Evolutionary conservation across 2,113 vertebrate species (phyloP).

Genomic region (Drymodes brunneopygia): DNA sequence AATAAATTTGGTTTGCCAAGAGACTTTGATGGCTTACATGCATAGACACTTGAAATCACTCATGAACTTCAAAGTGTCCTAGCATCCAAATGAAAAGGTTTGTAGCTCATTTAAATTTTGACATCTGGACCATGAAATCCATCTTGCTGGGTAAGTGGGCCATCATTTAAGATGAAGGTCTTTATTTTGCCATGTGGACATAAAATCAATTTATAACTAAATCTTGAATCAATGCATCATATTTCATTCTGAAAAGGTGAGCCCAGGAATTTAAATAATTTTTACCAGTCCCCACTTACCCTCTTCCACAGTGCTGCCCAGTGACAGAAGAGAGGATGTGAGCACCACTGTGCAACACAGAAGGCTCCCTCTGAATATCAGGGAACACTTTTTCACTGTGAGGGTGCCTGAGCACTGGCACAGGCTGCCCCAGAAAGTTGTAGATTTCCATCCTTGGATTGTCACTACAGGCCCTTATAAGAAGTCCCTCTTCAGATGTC

Average conservation of each 20-base stretch:
- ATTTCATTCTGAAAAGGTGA: background rate
- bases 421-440: background rate
- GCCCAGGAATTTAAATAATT: background rate
- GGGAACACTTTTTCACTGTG: background rate
- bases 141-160: background rate
- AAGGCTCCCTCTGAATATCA: background rate
- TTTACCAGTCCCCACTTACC: background rate
- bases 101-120: background rate
- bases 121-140: background rate
- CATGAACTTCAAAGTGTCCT: background rate
- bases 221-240: background rate
- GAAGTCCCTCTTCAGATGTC: background rate
- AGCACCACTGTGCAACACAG: background rate
- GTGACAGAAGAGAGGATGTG: background rate
- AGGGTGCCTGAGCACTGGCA: background rate
- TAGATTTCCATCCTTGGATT: background rate
- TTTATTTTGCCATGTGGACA: background rate
- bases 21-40: background rate
- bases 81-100: background rate
- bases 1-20: background rate
- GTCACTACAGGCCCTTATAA: background rate
- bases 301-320: background rate
- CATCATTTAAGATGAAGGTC: background rate
- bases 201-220: background rate
- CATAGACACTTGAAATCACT: background rate